Conservation (phyloP, 2,888 invertebrate genomes). For the Catonia carolina region DNA sequence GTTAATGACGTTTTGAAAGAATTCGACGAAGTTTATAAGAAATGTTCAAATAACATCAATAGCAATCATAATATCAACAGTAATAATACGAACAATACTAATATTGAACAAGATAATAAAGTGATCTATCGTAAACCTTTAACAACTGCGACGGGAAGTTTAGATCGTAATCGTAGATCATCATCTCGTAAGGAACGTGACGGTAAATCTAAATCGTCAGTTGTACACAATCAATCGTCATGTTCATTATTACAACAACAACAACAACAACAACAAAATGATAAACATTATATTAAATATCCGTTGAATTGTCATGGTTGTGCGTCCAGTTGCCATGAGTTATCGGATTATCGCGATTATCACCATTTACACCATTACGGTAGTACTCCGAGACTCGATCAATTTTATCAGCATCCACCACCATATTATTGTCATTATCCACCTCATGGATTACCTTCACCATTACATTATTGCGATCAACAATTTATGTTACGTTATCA, state of each 20-base stretch:
- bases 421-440: slow-evolving; percentile 16
- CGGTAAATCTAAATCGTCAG: slow-evolving; percentile 55
- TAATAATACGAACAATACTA: too few relatives aligned
- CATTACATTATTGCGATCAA: slow-evolving; percentile 19
- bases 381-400: slow-evolving; percentile 22
- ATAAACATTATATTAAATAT: not conserved
- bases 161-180: slow-evolving; percentile 48
- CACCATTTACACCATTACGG: slow-evolving; percentile 21
- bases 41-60: not conserved
- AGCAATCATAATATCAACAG: not conserved
- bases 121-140: slow-evolving; percentile 20
- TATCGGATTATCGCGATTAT: slow-evolving; percentile 7
- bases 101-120: not conserved
- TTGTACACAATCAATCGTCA: slow-evolving; percentile 36
- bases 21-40: slow-evolving; percentile 5
- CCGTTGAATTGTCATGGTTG: slow-evolving; percentile 15
- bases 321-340: slow-evolving; percentile 20
- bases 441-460: slow-evolving; percentile 12
- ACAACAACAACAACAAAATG: slow-evolving; percentile 10
- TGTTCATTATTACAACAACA: too few relatives aligned
- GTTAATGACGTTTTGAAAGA: slow-evolving; percentile 1
- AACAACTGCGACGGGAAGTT: slow-evolving; percentile 42
- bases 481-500: slow-evolving; percentile 11
- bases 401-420: slow-evolving; percentile 16
- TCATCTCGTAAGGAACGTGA: slow-evolving; percentile 54